Conservation (phyloP, 2,888 invertebrate genomes). For the Tenthredo amoena region DNA sequence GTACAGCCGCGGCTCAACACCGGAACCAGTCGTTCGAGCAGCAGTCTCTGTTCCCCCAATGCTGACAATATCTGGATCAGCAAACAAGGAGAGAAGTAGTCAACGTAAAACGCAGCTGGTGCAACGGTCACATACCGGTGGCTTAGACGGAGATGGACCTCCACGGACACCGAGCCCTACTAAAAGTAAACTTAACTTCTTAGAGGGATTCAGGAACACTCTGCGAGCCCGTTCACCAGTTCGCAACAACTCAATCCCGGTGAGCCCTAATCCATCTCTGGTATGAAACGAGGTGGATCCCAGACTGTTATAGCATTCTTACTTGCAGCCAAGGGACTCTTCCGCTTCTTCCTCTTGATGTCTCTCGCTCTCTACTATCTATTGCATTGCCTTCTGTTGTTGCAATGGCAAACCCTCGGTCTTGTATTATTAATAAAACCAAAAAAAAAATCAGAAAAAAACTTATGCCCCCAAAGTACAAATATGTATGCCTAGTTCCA, state of each 20-base stretch:
- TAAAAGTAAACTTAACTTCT: slow-evolving; percentile 79
- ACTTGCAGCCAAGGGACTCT: slow-evolving; percentile 74
- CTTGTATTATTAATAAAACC: slow-evolving; percentile 66
- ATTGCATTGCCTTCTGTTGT: slow-evolving; percentile 74
- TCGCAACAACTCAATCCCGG: slow-evolving; percentile 74
- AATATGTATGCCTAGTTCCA: slow-evolving; percentile 47
- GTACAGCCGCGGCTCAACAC: slow-evolving; percentile 73
- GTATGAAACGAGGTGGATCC: slow-evolving; percentile 42
- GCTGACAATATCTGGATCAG: slow-evolving; percentile 65
- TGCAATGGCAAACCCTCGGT: slow-evolving; percentile 70
- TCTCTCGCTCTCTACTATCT: slow-evolving; percentile 75
- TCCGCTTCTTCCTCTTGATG: slow-evolving; percentile 76
- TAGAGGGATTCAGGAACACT: slow-evolving; percentile 83
- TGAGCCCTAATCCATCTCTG: slow-evolving; percentile 64
- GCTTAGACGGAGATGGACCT: slow-evolving; percentile 61
- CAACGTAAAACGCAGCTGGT: slow-evolving; percentile 65
- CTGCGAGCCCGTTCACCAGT: slow-evolving; percentile 78
- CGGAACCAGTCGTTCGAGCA: slow-evolving; percentile 63
- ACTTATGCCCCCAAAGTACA: slow-evolving; percentile 41
- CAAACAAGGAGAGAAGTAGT: slow-evolving; percentile 65
- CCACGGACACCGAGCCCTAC: slow-evolving; percentile 77
- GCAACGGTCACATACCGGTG: slow-evolving; percentile 69
- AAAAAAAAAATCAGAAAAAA: slow-evolving; percentile 30
- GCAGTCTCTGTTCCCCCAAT: slow-evolving; percentile 68
- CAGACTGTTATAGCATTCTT: slow-evolving; percentile 65